These are phyloP conservation scores for Yasuhikotakia modesta DNA, from an alignment of 2,797 vertebrate genomes.

Conservation along the genomic window DNA sequence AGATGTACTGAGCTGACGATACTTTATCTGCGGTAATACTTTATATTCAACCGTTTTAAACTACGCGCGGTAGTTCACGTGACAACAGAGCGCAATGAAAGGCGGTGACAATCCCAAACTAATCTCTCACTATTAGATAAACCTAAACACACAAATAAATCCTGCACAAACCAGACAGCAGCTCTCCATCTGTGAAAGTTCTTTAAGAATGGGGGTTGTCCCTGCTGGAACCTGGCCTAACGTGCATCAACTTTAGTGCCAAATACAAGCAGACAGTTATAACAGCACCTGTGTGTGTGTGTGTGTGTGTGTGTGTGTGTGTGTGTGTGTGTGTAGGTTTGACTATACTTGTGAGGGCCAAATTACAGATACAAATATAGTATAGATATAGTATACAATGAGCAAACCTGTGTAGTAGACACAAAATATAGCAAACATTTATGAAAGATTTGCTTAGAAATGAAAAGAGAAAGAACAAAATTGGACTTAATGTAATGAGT, in stretches of 20 bases:
- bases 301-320: neutral
- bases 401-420: too few species aligned
- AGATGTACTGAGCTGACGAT: neutral
- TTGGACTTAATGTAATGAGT: too few species aligned
- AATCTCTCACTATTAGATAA: slow-evolving; percentile 9
- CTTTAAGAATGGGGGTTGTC: slow-evolving; percentile 35
- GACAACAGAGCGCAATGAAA: too few species aligned
- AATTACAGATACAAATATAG: neutral
- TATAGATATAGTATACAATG: too few species aligned
- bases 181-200: slow-evolving; percentile 37
- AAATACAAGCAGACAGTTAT: too few species aligned
- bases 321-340: too few species aligned
- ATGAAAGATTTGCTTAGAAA: too few species aligned
- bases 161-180: neutral
- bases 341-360: neutral
- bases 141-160: slow-evolving; percentile 15
- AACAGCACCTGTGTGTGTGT: neutral
- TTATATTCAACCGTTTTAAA: too few species aligned
- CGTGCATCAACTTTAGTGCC: slow-evolving; percentile 16
- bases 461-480: too few species aligned
- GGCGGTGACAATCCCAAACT: slow-evolving; percentile 26
- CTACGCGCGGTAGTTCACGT: too few species aligned
- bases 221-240: slow-evolving; percentile 29
- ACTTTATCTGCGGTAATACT: too few species aligned
- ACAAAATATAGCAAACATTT: too few species aligned